A percentile compares a stretch with the other conserved stretches of the same genome.
Conservation (phyloP, 2,888 invertebrate genomes). For the Scelioninae gen. 1 region DNA sequence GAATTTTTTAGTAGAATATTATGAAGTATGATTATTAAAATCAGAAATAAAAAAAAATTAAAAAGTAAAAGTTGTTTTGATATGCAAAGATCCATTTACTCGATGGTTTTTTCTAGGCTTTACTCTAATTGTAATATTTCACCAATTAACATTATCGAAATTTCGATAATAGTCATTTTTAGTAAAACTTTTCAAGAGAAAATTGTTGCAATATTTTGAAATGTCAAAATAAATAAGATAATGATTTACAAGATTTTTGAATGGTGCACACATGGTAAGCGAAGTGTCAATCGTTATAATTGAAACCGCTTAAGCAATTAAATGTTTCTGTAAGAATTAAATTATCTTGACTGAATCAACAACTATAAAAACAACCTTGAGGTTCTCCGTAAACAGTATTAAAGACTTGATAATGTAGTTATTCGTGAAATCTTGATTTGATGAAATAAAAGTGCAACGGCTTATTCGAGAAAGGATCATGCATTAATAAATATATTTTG, state of each 20-base stretch:
- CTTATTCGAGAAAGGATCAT: not conserved
- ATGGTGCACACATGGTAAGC: not conserved
- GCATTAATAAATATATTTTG: too few relatives aligned
- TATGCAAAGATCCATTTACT: too few relatives aligned
- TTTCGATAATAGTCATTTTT: not conserved
- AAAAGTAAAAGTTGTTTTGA: too few relatives aligned
- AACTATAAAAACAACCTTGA: slow-evolving; percentile 13
- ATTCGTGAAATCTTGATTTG: not conserved
- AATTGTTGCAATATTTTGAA: not conserved
- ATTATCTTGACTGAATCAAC: slow-evolving; percentile 20
- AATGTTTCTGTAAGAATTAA: slow-evolving; percentile 29
- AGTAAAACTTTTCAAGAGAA: not conserved
- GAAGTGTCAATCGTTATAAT: slow-evolving; percentile 19
- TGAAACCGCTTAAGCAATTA: slow-evolving; percentile 28
- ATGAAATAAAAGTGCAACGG: not conserved
- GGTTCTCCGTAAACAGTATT: slow-evolving; percentile 3
- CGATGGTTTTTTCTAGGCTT: too few relatives aligned
- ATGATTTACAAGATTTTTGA: not conserved
- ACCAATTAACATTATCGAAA: not conserved
- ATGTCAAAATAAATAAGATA: not conserved
- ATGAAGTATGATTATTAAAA: too few relatives aligned
- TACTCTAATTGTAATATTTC: too few relatives aligned
- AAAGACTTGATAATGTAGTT: not conserved
- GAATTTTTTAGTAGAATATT: too few relatives aligned
- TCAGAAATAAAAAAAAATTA: too few relatives aligned